A percentile compares a stretch with the other conserved stretches of the same genome.
phyloP scores from a whole-genome alignment of 2,113 vertebrate genomes.

The Mus pahari region DNA sequence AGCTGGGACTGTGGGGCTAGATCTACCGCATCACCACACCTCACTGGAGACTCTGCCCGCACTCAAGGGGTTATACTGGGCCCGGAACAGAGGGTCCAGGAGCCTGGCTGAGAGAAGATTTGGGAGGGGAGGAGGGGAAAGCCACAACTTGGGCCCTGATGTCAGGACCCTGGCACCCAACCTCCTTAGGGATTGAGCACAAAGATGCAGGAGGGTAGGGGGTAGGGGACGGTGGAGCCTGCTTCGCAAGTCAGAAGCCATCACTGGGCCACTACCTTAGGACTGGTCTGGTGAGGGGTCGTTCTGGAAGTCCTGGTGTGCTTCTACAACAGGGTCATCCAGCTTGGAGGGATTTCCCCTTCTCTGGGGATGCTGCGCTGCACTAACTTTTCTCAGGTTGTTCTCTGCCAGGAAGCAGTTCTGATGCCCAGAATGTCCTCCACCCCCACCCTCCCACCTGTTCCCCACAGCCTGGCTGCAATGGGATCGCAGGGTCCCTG shows the following conservation, averaged over 20 bases:
- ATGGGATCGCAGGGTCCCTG: slow-evolving; percentile 82
- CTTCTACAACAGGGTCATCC: background rate
- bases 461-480: slow-evolving; percentile 74
- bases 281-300: background rate
- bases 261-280: background rate
- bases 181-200: background rate
- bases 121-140: background rate
- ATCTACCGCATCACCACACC: background rate
- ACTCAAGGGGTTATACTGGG: background rate
- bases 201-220: background rate
- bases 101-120: background rate
- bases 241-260: background rate
- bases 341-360: background rate
- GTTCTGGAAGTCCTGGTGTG: background rate
- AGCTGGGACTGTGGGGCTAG: background rate
- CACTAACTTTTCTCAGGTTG: slow-evolving; percentile 60
- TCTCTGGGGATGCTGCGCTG: background rate
- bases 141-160: background rate
- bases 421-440: slow-evolving; percentile 89
- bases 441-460: background rate
- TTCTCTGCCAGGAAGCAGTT: slow-evolving; percentile 91
- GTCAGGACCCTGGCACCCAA: fast-evolving
- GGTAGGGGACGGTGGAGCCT: background rate
- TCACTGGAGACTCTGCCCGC: background rate
- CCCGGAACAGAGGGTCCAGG: background rate